Percentiles rank a stretch among this genome's conserved stretches.
Conservation (phyloP, 2,888 invertebrate species). For the Leptopterna dolabrata region DNA sequence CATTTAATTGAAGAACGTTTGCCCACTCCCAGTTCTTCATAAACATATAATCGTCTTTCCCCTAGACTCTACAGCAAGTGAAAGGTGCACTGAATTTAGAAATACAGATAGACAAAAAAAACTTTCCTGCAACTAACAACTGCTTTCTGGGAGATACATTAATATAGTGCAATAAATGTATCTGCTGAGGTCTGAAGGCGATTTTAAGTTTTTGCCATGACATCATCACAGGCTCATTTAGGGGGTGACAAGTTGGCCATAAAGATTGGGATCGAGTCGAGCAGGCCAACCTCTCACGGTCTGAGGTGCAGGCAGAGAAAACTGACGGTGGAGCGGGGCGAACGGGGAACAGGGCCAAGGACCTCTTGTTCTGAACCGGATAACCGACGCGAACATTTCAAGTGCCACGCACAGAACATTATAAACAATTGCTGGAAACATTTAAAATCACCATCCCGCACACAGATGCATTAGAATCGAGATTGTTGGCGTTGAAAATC, state of each 20-base stretch:
- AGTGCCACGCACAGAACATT: constrained; percentile 5
- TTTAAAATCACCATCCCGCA: no score
- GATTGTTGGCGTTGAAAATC: no score
- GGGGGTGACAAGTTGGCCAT: neutral
- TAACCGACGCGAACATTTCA: constrained; percentile 45
- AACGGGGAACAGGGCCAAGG: constrained; percentile 47
- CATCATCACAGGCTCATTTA: neutral
- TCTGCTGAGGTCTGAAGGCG: neutral
- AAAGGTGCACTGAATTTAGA: no score
- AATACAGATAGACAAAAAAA: no score
- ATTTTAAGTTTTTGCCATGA: neutral
- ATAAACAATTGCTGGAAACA: no score
- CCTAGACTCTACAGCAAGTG: no score
- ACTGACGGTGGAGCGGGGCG: neutral
- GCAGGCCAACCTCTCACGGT: neutral
- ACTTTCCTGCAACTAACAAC: no score
- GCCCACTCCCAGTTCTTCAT: no score
- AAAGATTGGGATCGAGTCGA: neutral
- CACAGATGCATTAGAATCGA: no score
- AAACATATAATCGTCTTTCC: no score
- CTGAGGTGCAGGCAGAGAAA: neutral
- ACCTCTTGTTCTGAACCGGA: constrained; percentile 51
- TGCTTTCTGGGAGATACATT: no score
- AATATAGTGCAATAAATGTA: neutral
- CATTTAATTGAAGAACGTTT: no score